Base-by-base conservation (phyloP, 2,113 vertebrate species). In the Caloenas nicobarica region DNA sequence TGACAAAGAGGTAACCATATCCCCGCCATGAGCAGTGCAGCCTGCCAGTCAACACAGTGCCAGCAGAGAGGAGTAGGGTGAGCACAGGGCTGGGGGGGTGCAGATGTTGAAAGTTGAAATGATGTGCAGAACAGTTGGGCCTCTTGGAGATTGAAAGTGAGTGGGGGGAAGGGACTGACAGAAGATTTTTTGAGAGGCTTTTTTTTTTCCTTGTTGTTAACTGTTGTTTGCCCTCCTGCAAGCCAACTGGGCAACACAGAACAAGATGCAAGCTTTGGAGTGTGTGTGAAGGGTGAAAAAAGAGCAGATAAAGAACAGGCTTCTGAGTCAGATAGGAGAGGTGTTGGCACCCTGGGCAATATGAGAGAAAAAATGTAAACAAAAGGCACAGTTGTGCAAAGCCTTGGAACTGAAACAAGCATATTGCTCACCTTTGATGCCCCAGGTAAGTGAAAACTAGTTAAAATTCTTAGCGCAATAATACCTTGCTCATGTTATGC, bases 41-140 rank as follows among this genome's bases (percentile, higher is more conserved):
- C 16, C 61, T 69, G 28, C 68, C 71, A 87, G 51, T 82, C 44
- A 48, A 60, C 29, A 38, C n/a, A 48, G 25, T 1, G 3, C 34
- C 2, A 0, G 4, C 0, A 3, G 33, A 36, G 38, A 2, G 0
- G 66, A 72, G n/a, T 5, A 1, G 31, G 24, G 34, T 0, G 1
- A 48, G 73, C 1, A 0, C 10, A 23, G 8, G 0, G 2, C 50
- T 71, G 5, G 1, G 23, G 44, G 14, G 44, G 10, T 44, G 36
- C n/a, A 28, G 70, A 60, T 4, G 17, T 16, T 46, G 79, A 56
- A 65, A 85, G 40, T 10, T 84, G 50, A 53, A 92, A 91, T 31
- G 29, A 24, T 69, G 24, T 10, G 3, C 18, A 42, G 36, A 61
- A 26, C 25, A 51, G 29, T 5, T 44, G 26, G 66, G 23, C 25